These are phyloP conservation scores for Gallinago undulata DNA, from an alignment of 2,113 vertebrate species.

Conservation along the genomic window DNA sequence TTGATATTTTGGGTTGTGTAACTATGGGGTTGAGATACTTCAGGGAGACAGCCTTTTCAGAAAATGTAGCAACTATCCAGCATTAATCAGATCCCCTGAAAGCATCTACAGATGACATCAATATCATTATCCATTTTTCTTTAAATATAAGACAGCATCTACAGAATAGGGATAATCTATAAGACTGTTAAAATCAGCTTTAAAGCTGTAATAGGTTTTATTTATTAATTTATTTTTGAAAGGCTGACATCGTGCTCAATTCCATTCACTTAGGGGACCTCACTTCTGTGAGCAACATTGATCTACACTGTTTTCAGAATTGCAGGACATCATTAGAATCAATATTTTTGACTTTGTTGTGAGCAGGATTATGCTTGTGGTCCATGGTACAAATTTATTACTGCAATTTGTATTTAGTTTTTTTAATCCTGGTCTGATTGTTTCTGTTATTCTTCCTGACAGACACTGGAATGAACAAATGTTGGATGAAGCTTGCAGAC, in stretches of 20 bases:
- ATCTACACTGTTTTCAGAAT: not conserved
- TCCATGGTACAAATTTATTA: not conserved
- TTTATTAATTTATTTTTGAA: not conserved
- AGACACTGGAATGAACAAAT: slow-evolving; percentile 83
- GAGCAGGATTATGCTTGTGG: not conserved
- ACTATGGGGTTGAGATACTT: not conserved
- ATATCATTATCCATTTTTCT: not conserved
- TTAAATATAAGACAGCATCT: not conserved
- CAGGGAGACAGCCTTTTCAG: not conserved
- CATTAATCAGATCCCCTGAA: not conserved
- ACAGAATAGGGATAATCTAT: not conserved
- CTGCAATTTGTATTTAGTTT: not conserved
- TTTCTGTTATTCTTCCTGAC: not conserved
- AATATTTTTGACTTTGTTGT: not conserved
- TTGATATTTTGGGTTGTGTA: not conserved
- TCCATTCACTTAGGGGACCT: not conserved
- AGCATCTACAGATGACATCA: not conserved
- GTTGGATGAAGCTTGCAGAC: slow-evolving; percentile 78
- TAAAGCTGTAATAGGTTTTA: not conserved
- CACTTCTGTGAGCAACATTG: not conserved
- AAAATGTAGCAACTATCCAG: not conserved
- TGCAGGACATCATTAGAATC: not conserved
- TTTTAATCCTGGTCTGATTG: not conserved
- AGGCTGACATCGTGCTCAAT: not conserved
- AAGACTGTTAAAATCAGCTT: not conserved